Evolutionary conservation across 2,797 vertebrate genomes (phyloP).

Genomic region (Tarsius wallacei): DNA sequence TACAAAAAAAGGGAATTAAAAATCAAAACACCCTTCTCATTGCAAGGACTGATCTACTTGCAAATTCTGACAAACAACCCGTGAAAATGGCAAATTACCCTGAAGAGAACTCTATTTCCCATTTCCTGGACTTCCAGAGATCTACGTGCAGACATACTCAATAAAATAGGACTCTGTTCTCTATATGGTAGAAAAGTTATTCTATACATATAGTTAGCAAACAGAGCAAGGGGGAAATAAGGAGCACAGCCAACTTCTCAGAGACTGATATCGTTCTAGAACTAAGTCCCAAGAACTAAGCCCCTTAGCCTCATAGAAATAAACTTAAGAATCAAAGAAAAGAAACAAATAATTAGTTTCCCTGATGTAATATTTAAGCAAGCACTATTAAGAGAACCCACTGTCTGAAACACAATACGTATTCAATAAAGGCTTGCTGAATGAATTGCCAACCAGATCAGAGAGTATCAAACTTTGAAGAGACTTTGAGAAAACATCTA

Average conservation of each 20-base stretch:
- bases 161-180: not conserved
- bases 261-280: not conserved
- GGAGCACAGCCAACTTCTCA: not conserved
- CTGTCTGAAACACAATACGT: not conserved
- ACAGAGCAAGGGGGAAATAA: not conserved
- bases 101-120: constrained; percentile 53
- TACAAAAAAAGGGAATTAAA: constrained; percentile 65
- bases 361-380: constrained; percentile 5
- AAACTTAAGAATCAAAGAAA: constrained; percentile 11
- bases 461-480: not conserved
- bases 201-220: not conserved
- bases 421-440: not conserved
- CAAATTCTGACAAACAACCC: constrained; percentile 75
- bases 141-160: not conserved
- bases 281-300: not conserved
- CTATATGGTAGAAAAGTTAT: not conserved
- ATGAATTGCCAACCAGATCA: not conserved
- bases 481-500: not conserved
- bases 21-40: constrained; percentile 65
- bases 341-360: not conserved
- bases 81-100: constrained; percentile 82
- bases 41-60: constrained; percentile 64
- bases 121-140: not conserved
- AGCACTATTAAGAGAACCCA: not conserved
- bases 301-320: not conserved